A percentile compares a stretch with the other conserved stretches of the same genome.
Conservation (phyloP, 2,888 invertebrate species). For the Zeuzera pyrina region DNA sequence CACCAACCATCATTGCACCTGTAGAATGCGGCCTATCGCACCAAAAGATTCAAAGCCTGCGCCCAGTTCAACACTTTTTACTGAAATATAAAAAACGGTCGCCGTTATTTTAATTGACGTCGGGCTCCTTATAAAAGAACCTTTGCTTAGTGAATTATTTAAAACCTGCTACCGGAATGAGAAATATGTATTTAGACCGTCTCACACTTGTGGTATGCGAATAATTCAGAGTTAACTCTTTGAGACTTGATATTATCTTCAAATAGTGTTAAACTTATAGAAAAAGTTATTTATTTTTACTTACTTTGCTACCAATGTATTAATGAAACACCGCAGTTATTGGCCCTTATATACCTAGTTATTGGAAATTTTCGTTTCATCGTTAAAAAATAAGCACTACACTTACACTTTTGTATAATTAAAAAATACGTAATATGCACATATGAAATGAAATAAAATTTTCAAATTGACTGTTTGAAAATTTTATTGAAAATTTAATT, state of each 20-base stretch:
- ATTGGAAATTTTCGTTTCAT: too few relatives aligned
- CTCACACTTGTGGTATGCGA: constrained; percentile 48
- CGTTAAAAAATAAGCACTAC: too few relatives aligned
- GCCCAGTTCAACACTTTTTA: constrained; percentile 45
- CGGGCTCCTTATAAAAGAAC: constrained; percentile 46
- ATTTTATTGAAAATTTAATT: too few relatives aligned
- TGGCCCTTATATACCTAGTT: too few relatives aligned
- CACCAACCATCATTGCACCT: constrained; percentile 59
- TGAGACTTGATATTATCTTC: too few relatives aligned
- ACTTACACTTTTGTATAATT: too few relatives aligned
- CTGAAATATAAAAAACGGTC: constrained; percentile 22
- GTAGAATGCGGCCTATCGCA: constrained; percentile 62
- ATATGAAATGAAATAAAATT: too few relatives aligned
- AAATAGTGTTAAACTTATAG: too few relatives aligned
- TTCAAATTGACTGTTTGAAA: constrained; percentile 40
- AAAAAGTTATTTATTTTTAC: too few relatives aligned
- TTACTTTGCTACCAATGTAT: too few relatives aligned
- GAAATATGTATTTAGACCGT: constrained; percentile 47
- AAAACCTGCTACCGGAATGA: constrained; percentile 51
- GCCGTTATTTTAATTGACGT: constrained; percentile 67
- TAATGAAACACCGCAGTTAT: too few relatives aligned
- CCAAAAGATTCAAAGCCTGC: constrained; percentile 59
- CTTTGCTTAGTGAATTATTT: constrained; percentile 49
- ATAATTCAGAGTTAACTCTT: constrained; percentile 58
- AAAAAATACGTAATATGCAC: too few relatives aligned